These are phyloP conservation scores for Hycleus cichorii DNA, from an alignment of 1,140 invertebrate species.

Conservation along the genomic window DNA sequence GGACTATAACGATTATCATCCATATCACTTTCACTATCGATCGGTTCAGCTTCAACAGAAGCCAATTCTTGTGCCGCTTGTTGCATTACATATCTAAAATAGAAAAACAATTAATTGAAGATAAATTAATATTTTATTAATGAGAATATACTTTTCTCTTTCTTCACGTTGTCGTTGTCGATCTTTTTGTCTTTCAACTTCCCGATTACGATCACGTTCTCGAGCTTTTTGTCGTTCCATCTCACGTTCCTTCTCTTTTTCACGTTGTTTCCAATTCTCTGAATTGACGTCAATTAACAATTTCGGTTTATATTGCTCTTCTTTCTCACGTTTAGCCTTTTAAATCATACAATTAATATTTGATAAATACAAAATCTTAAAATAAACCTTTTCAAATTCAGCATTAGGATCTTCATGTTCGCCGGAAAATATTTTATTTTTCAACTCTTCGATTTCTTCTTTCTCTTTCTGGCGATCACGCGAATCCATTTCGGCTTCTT, in stretches of 20 bases:
- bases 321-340: conserved; percentile 62
- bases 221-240: conserved; percentile 39
- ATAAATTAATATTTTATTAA: background rate
- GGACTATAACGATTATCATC: conserved; percentile 34
- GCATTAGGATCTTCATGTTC: conserved; percentile 72
- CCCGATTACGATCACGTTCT: conserved; percentile 44
- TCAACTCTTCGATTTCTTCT: conserved; percentile 87
- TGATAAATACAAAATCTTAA: too few species aligned
- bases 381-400: conserved; percentile 57
- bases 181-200: conserved; percentile 47
- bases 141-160: conserved; percentile 36
- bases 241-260: conserved; percentile 49
- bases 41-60: conserved; percentile 57
- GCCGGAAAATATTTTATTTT: conserved; percentile 72
- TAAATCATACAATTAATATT: too few species aligned
- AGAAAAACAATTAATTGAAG: conserved; percentile 3
- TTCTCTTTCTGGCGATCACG: conserved; percentile 84
- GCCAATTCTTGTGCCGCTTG: conserved; percentile 50
- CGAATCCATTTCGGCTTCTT: conserved; percentile 86
- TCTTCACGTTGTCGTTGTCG: conserved; percentile 43
- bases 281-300: conserved; percentile 62
- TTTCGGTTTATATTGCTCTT: conserved; percentile 77
- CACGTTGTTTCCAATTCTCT: conserved; percentile 47
- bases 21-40: conserved; percentile 53
- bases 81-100: conserved; percentile 42